Evolutionary conservation across 2,113 vertebrate genomes (phyloP).

Genomic region (Melozone crissalis): DNA sequence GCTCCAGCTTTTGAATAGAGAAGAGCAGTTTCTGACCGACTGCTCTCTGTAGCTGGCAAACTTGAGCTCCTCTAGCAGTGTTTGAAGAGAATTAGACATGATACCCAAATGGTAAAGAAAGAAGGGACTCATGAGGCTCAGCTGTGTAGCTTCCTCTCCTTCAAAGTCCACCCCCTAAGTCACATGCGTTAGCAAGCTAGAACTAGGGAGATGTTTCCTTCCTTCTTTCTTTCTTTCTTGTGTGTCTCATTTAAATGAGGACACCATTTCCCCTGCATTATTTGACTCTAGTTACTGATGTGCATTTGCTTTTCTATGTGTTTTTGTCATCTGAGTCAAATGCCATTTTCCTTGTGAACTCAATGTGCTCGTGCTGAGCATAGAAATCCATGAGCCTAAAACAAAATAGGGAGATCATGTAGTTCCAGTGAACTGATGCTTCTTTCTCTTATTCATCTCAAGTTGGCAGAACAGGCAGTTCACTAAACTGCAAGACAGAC

Average conservation of each 20-base stretch:
- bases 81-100: background rate
- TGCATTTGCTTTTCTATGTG: background rate
- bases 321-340: background rate
- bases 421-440: background rate
- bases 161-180: background rate
- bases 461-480: constrained; percentile 44
- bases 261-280: background rate
- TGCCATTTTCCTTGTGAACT: background rate
- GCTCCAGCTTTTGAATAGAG: background rate
- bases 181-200: background rate
- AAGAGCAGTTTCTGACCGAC: background rate
- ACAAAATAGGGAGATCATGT: background rate
- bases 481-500: background rate
- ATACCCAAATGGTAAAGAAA: background rate
- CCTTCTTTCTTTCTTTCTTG: background rate
- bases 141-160: background rate
- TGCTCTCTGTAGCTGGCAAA: background rate
- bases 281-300: background rate
- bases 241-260: background rate
- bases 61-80: background rate
- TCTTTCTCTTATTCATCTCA: background rate
- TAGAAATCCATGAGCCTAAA: background rate
- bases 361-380: background rate
- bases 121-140: background rate
- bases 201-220: background rate